Conservation (phyloP, 2,888 invertebrate species). For the Anthoptus insignis region DNA sequence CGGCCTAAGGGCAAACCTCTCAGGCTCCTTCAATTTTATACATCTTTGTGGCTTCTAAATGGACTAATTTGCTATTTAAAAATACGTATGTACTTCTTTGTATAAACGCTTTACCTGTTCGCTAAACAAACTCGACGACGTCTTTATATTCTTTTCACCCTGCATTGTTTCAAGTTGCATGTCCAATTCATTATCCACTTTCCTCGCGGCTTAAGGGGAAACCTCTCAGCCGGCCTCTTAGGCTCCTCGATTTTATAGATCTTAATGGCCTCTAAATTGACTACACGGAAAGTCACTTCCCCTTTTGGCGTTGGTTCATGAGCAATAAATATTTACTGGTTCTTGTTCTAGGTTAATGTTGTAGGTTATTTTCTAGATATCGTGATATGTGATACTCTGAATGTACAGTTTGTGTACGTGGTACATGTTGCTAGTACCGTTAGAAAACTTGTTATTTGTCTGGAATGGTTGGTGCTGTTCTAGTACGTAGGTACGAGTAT, state of each 20-base stretch:
- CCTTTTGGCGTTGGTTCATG: conserved; percentile 44
- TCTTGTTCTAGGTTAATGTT: conserved; percentile 27
- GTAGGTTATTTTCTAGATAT: conserved; percentile 20
- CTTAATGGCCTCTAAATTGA: conserved; percentile 52
- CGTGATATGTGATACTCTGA: conserved; percentile 1
- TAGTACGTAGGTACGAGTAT: too few species aligned
- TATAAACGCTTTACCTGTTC: background rate
- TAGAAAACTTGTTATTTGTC: background rate
- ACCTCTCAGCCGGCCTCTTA: conserved; percentile 14
- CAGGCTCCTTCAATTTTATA: conserved; percentile 43
- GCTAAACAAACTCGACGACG: background rate
- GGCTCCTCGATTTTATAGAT: conserved; percentile 46
- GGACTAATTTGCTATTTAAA: too few species aligned
- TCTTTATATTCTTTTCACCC: background rate
- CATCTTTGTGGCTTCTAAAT: conserved; percentile 51
- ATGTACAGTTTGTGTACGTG: background rate
- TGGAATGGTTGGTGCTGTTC: too few species aligned
- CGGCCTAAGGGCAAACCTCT: conserved; percentile 16
- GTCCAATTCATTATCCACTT: conserved; percentile 32
- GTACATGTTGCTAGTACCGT: background rate
- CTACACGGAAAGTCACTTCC: conserved; percentile 53
- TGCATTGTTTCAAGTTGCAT: conserved; percentile 22
- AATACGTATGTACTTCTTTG: background rate
- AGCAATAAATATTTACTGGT: conserved; percentile 38
- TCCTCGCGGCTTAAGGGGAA: conserved; percentile 22